Evolutionary conservation across 2,113 vertebrate species (phyloP).

Genomic region (Bostrychus sinensis): DNA sequence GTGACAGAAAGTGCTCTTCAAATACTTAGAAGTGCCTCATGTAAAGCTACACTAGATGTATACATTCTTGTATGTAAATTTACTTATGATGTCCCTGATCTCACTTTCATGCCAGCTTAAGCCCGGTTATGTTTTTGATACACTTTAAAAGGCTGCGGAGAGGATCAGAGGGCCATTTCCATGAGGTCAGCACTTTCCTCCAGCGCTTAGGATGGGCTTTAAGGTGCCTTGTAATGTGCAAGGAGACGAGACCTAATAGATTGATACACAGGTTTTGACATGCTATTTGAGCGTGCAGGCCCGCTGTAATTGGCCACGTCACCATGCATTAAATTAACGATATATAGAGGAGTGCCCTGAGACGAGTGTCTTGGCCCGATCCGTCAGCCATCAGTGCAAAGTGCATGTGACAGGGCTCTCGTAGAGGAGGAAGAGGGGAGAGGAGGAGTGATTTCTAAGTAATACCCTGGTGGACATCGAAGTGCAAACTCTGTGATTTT

Average conservation of each 20-base stretch:
- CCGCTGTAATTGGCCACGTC: conserved; percentile 91
- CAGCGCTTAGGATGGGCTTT: conserved; percentile 71
- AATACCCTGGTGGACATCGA: conserved; percentile 64
- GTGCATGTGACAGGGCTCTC: conserved; percentile 82
- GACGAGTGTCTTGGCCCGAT: conserved; percentile 88
- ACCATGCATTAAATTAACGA: conserved; percentile 91
- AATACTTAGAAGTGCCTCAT: conserved; percentile 51
- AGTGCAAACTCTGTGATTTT: conserved; percentile 51
- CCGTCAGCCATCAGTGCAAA: conserved; percentile 85
- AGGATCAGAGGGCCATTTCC: conserved; percentile 76
- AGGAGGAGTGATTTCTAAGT: conserved; percentile 64
- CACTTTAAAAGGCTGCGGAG: conserved; percentile 65
- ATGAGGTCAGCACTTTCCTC: conserved; percentile 80
- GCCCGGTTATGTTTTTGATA: conserved; percentile 62
- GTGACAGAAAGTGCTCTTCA: conserved; percentile 15
- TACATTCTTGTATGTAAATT: conserved; percentile 32
- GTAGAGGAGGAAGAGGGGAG: conserved; percentile 59
- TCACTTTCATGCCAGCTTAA: conserved; percentile 30
- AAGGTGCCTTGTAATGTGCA: conserved; percentile 85
- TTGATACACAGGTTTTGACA: conserved; percentile 95
- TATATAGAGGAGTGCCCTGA: conserved; percentile 87
- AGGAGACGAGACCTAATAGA: conserved; percentile 85
- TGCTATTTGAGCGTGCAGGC: conserved; percentile 88
- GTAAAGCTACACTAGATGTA: conserved; percentile 30
- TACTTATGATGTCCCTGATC: conserved; percentile 29